These are phyloP conservation scores for Parasteatoda tepidariorum DNA, from an alignment of 1,140 invertebrate genomes.

Conservation along the genomic window DNA sequence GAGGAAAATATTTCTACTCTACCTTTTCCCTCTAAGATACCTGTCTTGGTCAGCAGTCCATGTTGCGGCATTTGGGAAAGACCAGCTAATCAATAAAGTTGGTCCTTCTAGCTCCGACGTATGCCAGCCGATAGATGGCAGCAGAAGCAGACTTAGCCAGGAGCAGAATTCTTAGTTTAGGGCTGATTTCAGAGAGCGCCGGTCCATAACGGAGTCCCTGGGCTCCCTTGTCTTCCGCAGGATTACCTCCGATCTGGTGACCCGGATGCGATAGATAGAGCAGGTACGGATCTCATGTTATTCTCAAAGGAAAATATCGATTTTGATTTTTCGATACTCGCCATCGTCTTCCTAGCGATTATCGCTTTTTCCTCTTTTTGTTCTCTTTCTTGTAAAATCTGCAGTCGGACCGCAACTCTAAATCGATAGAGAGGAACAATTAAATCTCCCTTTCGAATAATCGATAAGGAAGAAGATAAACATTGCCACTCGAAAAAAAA, in stretches of 20 bases:
- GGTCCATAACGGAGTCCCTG: slow-evolving; percentile 24
- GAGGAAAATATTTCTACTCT: neutral
- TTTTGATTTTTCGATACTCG: neutral
- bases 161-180: slow-evolving; percentile 2
- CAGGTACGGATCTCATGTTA: slow-evolving; percentile 33
- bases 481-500: neutral
- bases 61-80: slow-evolving; percentile 40
- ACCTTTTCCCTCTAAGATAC: neutral
- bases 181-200: neutral
- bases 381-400: neutral
- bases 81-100: slow-evolving; percentile 38
- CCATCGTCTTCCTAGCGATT: neutral
- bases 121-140: slow-evolving; percentile 39
- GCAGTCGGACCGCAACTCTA: neutral
- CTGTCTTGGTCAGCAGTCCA: slow-evolving; percentile 23
- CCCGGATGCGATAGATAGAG: slow-evolving; percentile 58
- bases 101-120: slow-evolving; percentile 8
- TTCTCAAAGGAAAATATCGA: neutral
- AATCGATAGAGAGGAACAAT: slow-evolving; percentile 31
- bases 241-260: slow-evolving; percentile 40
- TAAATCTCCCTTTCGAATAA: slow-evolving; percentile 19
- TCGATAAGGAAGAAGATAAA: slow-evolving; percentile 25
- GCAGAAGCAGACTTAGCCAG: slow-evolving; percentile 15
- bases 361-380: neutral
- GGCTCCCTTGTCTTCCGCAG: slow-evolving; percentile 42